A percentile compares a stretch with the other conserved stretches of the same genome.
These are phyloP conservation scores for Ammodytes dubius DNA, from an alignment of 2,113 vertebrate species.

Conservation along the genomic window DNA sequence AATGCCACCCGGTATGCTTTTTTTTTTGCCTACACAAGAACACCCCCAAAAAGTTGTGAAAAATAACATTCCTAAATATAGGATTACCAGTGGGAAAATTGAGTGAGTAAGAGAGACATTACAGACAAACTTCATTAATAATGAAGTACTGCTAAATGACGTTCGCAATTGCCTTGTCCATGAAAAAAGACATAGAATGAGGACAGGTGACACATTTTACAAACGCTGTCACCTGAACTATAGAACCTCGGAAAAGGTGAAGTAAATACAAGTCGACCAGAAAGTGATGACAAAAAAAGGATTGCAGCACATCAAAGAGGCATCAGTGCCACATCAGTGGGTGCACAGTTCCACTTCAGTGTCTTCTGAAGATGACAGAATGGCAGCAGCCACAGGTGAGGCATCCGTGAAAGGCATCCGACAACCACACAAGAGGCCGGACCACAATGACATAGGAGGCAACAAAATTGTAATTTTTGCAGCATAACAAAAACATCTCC, in stretches of 20 bases:
- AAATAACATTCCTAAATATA: conserved; percentile 2
- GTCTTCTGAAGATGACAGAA: conserved; percentile 47
- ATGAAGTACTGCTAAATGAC: neutral
- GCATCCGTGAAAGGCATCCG: conserved; percentile 21
- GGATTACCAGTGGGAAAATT: neutral
- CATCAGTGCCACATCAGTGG: conserved; percentile 25
- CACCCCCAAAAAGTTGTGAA: too few species aligned
- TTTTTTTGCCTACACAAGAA: too few species aligned
- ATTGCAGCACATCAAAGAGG: conserved; percentile 41
- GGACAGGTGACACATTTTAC: conserved; percentile 19
- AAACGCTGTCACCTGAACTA: conserved; percentile 18
- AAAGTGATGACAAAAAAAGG: conserved; percentile 22
- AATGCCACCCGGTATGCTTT: too few species aligned
- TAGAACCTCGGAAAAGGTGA: conserved; percentile 16
- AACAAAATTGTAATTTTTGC: neutral
- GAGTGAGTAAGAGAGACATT: neutral
- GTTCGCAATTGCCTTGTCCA: neutral
- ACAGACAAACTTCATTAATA: neutral
- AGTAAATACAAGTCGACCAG: conserved; percentile 21
- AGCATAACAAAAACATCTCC: neutral
- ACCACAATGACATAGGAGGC: neutral
- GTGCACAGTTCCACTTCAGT: conserved; percentile 30
- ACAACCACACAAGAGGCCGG: conserved; percentile 9
- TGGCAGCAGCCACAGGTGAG: conserved; percentile 34
- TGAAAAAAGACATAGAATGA: conserved; percentile 1